Evolutionary conservation across 2,888 invertebrate species (phyloP), one percentile per base, ranked within the genome.

Genomic region (Caradrina kadenii): DNA sequence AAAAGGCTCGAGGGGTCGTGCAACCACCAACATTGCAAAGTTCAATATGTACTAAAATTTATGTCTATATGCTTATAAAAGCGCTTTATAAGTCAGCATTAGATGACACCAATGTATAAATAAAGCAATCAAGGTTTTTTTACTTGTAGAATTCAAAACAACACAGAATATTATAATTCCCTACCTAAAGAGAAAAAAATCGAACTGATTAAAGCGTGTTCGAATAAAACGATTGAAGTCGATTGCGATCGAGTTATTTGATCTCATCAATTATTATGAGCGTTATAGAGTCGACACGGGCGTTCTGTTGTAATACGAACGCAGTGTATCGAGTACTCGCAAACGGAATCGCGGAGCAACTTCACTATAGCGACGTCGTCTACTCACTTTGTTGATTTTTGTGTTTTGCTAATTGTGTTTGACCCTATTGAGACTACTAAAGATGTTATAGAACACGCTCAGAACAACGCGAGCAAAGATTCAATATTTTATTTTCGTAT

Each of bases 361-460:
- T 56, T 66, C n/a, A 10, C 72, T 56, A 49, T 39, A 49, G 59
- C 50, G n/a, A 63, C 55, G 15, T 62, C 56, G 39, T 1, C 39
- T 58, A 50, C 35, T 59, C 61, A 69, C 61, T 82, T 74, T 74
- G 75, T 82, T 80, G 82, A 75, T 62, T 66, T 69, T 71, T 71
- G 53, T 39, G 13, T 39, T 39, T 39, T 39, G 39, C 19, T 67
- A 66, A 70, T 79, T 68, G 63, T 74, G 58, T 63, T n/a, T n/a
- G n/a, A n/a, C n/a, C n/a, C n/a, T n/a, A n/a, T 31, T 7, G 31
- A 31, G 31, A 31, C 31, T 6, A 31, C 31, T 1, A 31, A 7
- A 31, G n/a, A n/a, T n/a, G 6, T 31, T 31, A 6, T 5, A 4
- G 31, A 31, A 26, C 26, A 26, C 4, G 26, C 26, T 2, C 26